Evolutionary conservation across 1,140 invertebrate genomes (phyloP).

Genomic region (Drosophila subpulchrella): DNA sequence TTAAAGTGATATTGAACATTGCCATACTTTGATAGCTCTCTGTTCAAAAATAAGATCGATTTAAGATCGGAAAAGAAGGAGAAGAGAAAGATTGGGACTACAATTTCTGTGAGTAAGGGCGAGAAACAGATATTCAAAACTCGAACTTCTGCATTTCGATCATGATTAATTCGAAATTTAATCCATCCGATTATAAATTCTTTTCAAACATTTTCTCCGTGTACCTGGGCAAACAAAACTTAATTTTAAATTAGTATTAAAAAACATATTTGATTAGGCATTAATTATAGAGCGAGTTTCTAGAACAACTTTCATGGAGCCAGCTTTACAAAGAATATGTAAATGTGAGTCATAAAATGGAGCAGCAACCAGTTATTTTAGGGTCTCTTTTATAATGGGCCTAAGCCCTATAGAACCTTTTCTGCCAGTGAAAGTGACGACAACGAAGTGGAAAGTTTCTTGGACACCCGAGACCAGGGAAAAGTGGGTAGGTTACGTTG

Average conservation of each 20-base stretch:
- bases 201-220: too few species aligned
- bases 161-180: too few species aligned
- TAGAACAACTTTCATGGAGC: constrained; percentile 19
- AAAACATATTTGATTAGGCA: constrained; percentile 17
- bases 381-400: background rate
- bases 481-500: constrained; percentile 39
- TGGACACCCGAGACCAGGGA: background rate
- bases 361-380: constrained; percentile 34
- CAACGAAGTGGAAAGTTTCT: constrained; percentile 70
- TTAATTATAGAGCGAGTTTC: constrained; percentile 5
- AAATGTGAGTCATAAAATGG: constrained; percentile 31
- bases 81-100: too few species aligned
- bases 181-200: too few species aligned
- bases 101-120: too few species aligned
- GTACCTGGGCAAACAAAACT: background rate
- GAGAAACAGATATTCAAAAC: too few species aligned
- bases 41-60: too few species aligned
- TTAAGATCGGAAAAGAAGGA: too few species aligned
- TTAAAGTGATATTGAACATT: too few species aligned
- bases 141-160: too few species aligned
- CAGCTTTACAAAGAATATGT: constrained; percentile 37
- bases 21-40: too few species aligned
- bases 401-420: constrained; percentile 38
- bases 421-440: constrained; percentile 53
- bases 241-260: constrained; percentile 4